These are phyloP conservation scores for Vultur gryphus DNA, from an alignment of 2,797 vertebrate genomes.

Conservation along the genomic window DNA sequence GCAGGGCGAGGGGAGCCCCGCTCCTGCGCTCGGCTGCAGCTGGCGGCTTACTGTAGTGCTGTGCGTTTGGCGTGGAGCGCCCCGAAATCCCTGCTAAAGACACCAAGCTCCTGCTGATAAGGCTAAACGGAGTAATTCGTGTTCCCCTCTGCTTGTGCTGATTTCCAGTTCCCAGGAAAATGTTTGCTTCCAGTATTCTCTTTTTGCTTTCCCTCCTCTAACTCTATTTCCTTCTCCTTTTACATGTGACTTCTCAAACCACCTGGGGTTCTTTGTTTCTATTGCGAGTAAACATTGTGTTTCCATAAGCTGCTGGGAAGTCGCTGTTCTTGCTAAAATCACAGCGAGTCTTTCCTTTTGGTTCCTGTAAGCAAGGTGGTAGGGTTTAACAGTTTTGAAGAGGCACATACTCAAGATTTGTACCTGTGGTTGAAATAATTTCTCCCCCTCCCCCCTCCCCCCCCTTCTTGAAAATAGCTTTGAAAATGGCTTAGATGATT, in stretches of 20 bases:
- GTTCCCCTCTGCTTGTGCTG: background rate
- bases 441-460: accelerated
- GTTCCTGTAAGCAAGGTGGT: background rate
- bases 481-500: background rate
- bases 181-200: accelerated
- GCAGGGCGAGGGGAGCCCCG: background rate
- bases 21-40: too few species aligned
- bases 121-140: accelerated
- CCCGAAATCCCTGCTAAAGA: background rate
- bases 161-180: accelerated
- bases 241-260: background rate
- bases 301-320: background rate
- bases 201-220: background rate
- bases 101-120: accelerated
- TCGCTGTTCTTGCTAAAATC: background rate
- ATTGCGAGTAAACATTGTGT: accelerated
- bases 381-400: background rate
- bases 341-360: accelerated
- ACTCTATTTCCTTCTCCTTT: background rate
- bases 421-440: background rate
- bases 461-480: background rate
- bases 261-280: too few species aligned
- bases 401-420: accelerated
- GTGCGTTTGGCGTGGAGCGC: background rate
- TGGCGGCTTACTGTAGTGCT: accelerated